Base-by-base conservation (phyloP, 1,140 invertebrate genomes). In the Parasteatoda tepidariorum region DNA sequence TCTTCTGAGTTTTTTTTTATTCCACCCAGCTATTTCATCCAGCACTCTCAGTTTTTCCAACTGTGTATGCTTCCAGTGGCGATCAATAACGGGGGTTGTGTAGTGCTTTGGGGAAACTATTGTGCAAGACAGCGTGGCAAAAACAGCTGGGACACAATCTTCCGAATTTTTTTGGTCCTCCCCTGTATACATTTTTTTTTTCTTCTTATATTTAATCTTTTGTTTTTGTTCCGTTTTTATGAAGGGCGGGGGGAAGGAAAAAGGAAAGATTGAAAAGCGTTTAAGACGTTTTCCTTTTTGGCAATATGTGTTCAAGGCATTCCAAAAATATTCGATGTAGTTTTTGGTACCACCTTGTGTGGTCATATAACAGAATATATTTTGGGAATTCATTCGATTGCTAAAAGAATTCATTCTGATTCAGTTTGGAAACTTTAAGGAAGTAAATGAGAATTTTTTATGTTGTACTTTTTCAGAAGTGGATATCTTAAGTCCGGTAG, bases 91-190 rank as follows among this genome's bases (percentile, higher is more conserved):
- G 33, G 66, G 22, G 22, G 34, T 41, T 18, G 34, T 41, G 18
- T 34, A 24, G 22, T 28, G 30, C 62, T 33, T 28, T 41, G 67
- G 67, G 24, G 62, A n/a, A n/a, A n/a, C 67, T 70, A 70, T 70
- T 70, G 67, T 70, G 38, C 67, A 13, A 48, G 31, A 48, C 57
- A 22, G 57, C 57, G 57, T 59, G 57, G 57, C 57, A 59, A 59
- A 33, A 62, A 76, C 73, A 76, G 73, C 73, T 76, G 73, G 57
- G 73, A 76, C 73, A 15, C 30, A 64, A 18, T 30, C n/a, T 34
- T 22, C 18, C 18, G 18, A 13, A 13, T 48, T 48, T 13, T 48
- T 48, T 48, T 48, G 9, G 57, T 59, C 57, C 30, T 22, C 59
- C 26, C 11, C 38, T 54, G 22, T 48, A n/a, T 70, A 41, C 30